Evolutionary conservation across 2,888 invertebrate genomes (phyloP), one percentile per base, ranked within the genome.

Genomic region (Plutella xylostella): DNA sequence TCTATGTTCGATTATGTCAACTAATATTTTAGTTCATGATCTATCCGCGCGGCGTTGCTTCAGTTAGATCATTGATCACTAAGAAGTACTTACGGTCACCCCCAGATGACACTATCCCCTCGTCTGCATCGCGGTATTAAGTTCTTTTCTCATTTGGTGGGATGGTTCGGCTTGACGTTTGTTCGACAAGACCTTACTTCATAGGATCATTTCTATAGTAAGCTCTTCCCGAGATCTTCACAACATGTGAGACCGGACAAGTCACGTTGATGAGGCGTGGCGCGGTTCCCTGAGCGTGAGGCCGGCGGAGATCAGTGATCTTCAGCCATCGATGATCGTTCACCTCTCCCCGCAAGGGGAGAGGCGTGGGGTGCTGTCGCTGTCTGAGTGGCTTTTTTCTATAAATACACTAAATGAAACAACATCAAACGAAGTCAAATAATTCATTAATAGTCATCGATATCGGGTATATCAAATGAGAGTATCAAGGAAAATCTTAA

Each of bases 171-270:
- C 19, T 22, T 4, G 37, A 12, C 21, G 2, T 7, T 25, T 22
- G 1, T 1, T 1, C 44, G 33, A 0, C 43, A 57, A 57, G 57
- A 55, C 57, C 55, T 57, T 57, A 55, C 57, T 55, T 55, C 57
- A 57, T 57, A 57, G 55, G 55, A 55, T 55, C 55, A 57, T 57
- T 57, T 55, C 55, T 57, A 55, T 55, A 55, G 57, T 55, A 57
- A 55, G 55, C 48, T 55, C 54, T 55, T 55, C 54, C 45, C 52
- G 44, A 50, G 50, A 51, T 48, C 30, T 39, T 49, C 53, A 53
- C 55, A 49, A 48, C 45, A 50, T 47, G 55, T 54, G 55, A 54
- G 53, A 40, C 47, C 37, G 35, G 25, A 22, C 45, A 48, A 51
- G 50, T 55, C 56, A 48, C 54, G 57, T 49, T 55, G 60, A 56